A percentile compares a stretch with the other conserved stretches of the same genome.
phyloP scores from a whole-genome alignment of 30 jellyfish, hydroid and myxozoan genomes.

The Calvadosia cruxmelitensis region DNA sequence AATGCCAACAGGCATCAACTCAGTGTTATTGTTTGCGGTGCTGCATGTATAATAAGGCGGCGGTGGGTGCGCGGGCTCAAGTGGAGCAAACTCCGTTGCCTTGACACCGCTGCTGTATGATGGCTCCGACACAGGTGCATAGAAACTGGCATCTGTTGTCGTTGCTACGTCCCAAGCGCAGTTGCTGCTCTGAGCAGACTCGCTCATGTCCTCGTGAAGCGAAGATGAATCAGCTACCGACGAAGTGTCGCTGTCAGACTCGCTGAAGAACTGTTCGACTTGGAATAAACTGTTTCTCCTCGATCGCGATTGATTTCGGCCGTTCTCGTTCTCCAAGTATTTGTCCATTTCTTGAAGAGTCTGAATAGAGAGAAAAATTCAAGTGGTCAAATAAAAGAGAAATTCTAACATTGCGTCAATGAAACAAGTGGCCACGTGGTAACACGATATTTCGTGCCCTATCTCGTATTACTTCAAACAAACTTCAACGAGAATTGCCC shows the following conservation, averaged over 20 bases:
- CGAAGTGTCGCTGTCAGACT: conserved; percentile 89
- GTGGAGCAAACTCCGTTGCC: not conserved
- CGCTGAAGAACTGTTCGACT: conserved; percentile 85
- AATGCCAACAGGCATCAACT: too few relatives aligned
- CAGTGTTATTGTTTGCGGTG: not conserved
- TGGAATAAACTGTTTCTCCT: conserved; percentile 65
- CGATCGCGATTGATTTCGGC: conserved; percentile 25
- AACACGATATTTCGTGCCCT: not conserved
- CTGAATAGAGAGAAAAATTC: conserved; percentile 20
- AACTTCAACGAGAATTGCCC: too few relatives aligned
- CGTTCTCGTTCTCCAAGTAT: conserved; percentile 56
- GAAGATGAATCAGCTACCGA: conserved; percentile 72
- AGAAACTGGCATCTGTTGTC: not conserved
- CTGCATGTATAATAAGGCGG: not conserved
- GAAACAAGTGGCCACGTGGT: not conserved
- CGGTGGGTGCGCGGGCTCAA: not conserved
- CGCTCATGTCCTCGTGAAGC: conserved; percentile 19
- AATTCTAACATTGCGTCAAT: not conserved
- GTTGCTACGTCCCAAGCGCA: not conserved
- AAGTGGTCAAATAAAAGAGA: not conserved
- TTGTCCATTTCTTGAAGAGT: conserved; percentile 93
- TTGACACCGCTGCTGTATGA: not conserved
- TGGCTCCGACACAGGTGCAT: not conserved
- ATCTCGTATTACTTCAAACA: too few relatives aligned
- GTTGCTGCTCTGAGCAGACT: not conserved